These are phyloP conservation scores for Agrenia bidenticulata DNA, from an alignment of 2,888 invertebrate genomes.

Conservation along the genomic window DNA sequence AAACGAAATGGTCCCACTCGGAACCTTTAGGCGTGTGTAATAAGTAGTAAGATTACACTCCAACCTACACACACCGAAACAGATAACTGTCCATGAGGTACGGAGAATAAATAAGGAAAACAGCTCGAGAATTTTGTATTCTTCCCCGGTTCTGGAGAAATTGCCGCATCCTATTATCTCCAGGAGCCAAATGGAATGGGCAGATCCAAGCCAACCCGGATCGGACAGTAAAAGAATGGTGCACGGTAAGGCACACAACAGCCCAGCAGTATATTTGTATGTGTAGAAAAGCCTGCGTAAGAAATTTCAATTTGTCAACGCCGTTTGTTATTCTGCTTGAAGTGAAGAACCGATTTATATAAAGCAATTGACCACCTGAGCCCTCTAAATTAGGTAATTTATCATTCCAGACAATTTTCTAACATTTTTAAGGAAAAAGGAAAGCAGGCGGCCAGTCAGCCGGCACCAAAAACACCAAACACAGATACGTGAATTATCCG, in stretches of 20 bases:
- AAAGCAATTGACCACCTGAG: constrained; percentile 54
- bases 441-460: constrained; percentile 12
- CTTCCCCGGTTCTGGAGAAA: neutral
- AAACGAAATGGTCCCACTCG: too few relatives aligned
- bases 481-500: too few relatives aligned
- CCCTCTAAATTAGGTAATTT: constrained; percentile 53
- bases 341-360: constrained; percentile 53
- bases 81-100: constrained; percentile 5
- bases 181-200: constrained; percentile 9
- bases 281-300: neutral
- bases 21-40: neutral
- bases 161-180: constrained; percentile 11
- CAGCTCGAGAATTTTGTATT: constrained; percentile 1
- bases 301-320: constrained; percentile 53
- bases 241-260: neutral
- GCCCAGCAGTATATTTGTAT: neutral
- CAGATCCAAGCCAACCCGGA: constrained; percentile 3
- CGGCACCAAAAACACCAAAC: neutral
- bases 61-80: neutral
- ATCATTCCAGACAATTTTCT: constrained; percentile 52
- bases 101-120: constrained; percentile 6
- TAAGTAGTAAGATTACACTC: neutral
- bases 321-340: constrained; percentile 47
- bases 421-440: constrained; percentile 22
- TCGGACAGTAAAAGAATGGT: neutral